A percentile compares a stretch with the other conserved stretches of the same genome.
phyloP scores from a whole-genome alignment of 1,140 invertebrate genomes.

The Apis cerana region DNA sequence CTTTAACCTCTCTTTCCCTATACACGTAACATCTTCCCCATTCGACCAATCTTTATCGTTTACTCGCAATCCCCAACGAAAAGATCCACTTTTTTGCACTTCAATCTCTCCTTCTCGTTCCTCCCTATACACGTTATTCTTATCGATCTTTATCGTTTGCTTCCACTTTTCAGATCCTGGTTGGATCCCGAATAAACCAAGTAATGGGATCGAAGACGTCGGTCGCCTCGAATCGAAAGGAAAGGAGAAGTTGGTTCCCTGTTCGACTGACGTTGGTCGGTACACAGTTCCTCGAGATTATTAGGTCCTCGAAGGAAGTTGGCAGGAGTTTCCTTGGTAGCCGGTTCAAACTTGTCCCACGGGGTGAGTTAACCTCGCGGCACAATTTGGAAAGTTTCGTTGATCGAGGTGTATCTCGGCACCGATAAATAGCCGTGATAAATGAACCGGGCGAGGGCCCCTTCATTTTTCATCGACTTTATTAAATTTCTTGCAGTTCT shows the following conservation, averaged over 20 bases:
- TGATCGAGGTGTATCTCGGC: constrained; percentile 25
- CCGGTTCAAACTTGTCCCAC: constrained; percentile 20
- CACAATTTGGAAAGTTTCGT: constrained; percentile 35
- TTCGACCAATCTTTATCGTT: background rate
- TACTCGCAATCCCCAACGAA: background rate
- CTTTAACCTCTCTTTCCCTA: no score
- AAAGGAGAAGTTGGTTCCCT: background rate
- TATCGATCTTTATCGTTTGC: background rate
- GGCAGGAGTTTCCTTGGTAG: background rate
- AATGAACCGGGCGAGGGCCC: background rate
- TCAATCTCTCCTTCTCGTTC: background rate
- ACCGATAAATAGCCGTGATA: constrained; percentile 25
- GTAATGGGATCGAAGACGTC: background rate
- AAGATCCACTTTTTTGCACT: background rate
- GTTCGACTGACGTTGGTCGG: background rate
- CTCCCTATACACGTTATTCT: background rate
- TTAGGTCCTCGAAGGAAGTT: constrained; percentile 18
- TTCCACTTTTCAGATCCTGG: background rate
- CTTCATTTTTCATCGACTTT: constrained; percentile 23
- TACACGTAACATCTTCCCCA: no score
- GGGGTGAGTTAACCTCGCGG: background rate
- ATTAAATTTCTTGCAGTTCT: constrained; percentile 15
- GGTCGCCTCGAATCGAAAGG: background rate
- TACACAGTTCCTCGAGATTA: constrained; percentile 24
- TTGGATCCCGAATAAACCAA: no score